A percentile compares a stretch with the other conserved stretches of the same genome.
These are phyloP conservation scores for Oreochromis niloticus DNA, from an alignment of 2,113 vertebrate genomes.

Conservation along the genomic window DNA sequence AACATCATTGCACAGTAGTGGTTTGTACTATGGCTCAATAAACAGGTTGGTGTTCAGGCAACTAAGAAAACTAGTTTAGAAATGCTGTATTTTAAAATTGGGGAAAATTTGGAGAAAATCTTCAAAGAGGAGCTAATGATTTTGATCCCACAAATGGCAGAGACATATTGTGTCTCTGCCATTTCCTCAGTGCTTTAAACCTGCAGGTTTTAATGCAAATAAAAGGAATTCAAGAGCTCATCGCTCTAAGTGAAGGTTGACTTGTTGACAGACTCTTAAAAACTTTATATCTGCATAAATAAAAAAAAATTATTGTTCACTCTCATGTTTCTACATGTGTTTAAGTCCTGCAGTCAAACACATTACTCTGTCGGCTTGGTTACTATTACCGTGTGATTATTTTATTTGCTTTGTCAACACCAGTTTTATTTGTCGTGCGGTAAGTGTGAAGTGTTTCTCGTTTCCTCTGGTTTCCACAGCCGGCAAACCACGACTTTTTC, in stretches of 20 bases:
- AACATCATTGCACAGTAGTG: background rate
- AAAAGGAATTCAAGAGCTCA: background rate
- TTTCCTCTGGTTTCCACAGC: background rate
- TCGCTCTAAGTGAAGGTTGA: background rate
- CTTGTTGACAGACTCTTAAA: background rate
- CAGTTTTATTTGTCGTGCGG: background rate
- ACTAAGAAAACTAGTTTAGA: background rate
- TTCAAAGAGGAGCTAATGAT: background rate
- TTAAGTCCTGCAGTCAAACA: background rate
- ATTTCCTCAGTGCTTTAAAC: background rate
- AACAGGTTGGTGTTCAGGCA: background rate
- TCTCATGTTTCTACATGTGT: background rate
- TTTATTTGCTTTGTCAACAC: background rate
- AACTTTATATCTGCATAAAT: background rate
- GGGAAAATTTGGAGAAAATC: background rate
- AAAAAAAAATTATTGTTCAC: background rate
- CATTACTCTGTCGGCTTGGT: background rate
- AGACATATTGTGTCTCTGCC: background rate
- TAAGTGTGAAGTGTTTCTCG: background rate
- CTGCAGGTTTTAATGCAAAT: background rate
- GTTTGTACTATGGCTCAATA: background rate
- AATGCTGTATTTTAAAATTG: background rate
- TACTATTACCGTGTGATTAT: background rate
- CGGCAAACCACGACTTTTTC: background rate
- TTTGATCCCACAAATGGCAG: background rate